Evolutionary conservation across 2,113 vertebrate genomes (phyloP).

Genomic region (Charina bottae): DNA sequence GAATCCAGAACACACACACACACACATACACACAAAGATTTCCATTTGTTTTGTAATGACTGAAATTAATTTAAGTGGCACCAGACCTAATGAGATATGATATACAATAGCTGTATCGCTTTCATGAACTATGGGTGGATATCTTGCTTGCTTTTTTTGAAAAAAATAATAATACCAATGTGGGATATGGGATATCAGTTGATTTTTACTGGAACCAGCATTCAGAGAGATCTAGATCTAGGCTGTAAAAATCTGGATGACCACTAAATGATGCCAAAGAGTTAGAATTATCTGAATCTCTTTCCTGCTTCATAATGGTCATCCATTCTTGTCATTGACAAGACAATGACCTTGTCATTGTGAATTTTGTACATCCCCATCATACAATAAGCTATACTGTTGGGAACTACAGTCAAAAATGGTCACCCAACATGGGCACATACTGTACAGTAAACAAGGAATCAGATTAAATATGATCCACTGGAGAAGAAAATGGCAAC

Average conservation of each 20-base stretch:
- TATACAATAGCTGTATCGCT: not conserved
- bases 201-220: not conserved
- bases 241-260: not conserved
- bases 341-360: no score
- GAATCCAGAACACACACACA: not conserved
- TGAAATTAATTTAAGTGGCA: not conserved
- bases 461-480: not conserved
- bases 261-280: not conserved
- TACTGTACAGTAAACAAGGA: not conserved
- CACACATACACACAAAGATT: conserved; percentile 2
- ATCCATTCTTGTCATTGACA: no score
- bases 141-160: not conserved
- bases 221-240: not conserved
- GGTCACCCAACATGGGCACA: not conserved
- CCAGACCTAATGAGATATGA: not conserved
- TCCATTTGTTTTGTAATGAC: not conserved
- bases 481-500: not conserved
- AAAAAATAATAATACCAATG: not conserved
- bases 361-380: not conserved
- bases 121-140: not conserved
- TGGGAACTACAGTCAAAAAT: not conserved
- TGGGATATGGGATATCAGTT: not conserved
- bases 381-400: not conserved
- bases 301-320: not conserved
- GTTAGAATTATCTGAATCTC: not conserved